Evolutionary conservation across 2,113 vertebrate species (phyloP).

Genomic region (Perccottus glenii): DNA sequence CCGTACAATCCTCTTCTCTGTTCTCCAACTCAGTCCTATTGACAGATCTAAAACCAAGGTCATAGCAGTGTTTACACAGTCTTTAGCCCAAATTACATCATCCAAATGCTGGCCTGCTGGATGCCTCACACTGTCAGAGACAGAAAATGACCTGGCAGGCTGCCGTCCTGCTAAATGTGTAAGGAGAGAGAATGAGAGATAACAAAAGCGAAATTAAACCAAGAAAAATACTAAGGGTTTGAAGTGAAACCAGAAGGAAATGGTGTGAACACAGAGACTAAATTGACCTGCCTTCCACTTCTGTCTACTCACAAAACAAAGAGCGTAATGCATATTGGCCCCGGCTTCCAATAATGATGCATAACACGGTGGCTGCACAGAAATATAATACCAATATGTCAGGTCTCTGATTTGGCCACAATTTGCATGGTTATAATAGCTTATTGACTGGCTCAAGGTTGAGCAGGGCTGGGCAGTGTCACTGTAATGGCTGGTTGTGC

Average conservation of each 20-base stretch:
- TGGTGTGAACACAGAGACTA: slow-evolving; percentile 19
- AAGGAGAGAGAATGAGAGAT: slow-evolving; percentile 16
- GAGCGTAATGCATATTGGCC: slow-evolving; percentile 65
- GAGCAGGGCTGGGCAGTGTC: slow-evolving; percentile 85
- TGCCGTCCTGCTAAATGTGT: slow-evolving; percentile 37
- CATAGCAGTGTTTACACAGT: slow-evolving; percentile 75
- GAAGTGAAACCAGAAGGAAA: slow-evolving; percentile 11
- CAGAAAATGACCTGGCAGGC: slow-evolving; percentile 60
- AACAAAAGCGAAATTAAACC: background rate
- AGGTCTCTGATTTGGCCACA: slow-evolving; percentile 86
- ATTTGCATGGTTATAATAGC: slow-evolving; percentile 99
- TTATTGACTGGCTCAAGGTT: slow-evolving; percentile 95
- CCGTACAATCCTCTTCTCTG: slow-evolving; percentile 70
- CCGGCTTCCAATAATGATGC: slow-evolving; percentile 77
- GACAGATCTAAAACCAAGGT: slow-evolving; percentile 78
- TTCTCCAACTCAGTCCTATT: slow-evolving; percentile 67
- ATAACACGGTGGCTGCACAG: slow-evolving; percentile 81
- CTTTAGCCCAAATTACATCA: slow-evolving; percentile 80
- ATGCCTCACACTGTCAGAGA: slow-evolving; percentile 55
- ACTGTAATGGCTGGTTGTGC: slow-evolving; percentile 87
- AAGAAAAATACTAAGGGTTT: background rate
- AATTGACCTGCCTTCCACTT: slow-evolving; percentile 41
- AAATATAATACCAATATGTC: slow-evolving; percentile 83
- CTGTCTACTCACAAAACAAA: slow-evolving; percentile 53
- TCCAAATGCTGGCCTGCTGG: slow-evolving; percentile 54